Base-by-base conservation (phyloP, 2,113 vertebrate species). In the Helogale parvula region DNA sequence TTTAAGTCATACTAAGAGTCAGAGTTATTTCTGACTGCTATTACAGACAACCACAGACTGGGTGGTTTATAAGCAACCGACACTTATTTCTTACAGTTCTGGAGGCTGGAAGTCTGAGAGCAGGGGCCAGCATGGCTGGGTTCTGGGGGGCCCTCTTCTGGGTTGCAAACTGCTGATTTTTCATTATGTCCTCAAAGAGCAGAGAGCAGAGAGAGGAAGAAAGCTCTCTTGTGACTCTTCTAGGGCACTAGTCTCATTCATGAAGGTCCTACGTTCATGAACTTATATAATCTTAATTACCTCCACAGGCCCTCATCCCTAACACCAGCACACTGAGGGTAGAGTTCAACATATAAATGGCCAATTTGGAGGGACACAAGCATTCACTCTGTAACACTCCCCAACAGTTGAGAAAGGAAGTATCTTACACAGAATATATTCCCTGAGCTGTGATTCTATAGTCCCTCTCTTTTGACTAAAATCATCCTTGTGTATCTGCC, bases 41-140 rank as follows among this genome's bases (percentile, higher is more conserved):
- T 27, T 90, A 14, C 29, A 54, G n/a, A 89, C 9, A 29, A 77
- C 17, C 31, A 31, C 5, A 35, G 21, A 45, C 35, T 47, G 21
- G 47, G 41, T 77, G 23, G 45, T 12, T 90, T 68, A 68, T 45
- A 50, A 31, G 31, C 47, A 95, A 45, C 16, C 66, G 29, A 45
- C 21, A 77, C 35, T 47, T 66, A 85, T 47, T 23, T 90, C 57
- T 95, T 38, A 77, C 7, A n/a, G 15, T 74, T 76, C n/a, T 68
- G 47, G 31, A 72, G 19, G 19, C 41, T 14, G 25, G 17, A 77
- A 95, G 38, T 47, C 47, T 33, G 52, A 60, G 16, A 27, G 74
- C n/a, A 76, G n/a, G 7, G 14, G 2, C 83, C 45, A 21, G 6
- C 16, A 19, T 10, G 57, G 27, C 14, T 2, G 0, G n/a, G n/a